Conservation (phyloP, 2,113 vertebrate genomes). For the Cyphomyrus discorhynchus region DNA sequence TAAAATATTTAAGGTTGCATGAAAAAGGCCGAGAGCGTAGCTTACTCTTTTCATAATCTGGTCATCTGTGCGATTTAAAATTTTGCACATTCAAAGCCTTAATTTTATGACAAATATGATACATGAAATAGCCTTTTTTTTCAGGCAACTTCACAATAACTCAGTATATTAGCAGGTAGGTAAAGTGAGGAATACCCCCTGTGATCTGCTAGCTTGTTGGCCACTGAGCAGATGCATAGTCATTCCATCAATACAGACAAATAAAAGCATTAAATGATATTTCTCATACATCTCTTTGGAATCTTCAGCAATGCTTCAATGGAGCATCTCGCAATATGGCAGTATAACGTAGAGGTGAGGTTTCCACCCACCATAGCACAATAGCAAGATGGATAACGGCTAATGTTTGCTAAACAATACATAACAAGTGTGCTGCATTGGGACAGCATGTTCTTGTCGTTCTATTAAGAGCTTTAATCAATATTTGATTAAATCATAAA, state of each 20-base stretch:
- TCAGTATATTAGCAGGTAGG: not conserved
- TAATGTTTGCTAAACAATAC: constrained; percentile 47
- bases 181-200: not conserved
- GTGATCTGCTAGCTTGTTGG: not conserved
- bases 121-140: not conserved
- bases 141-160: not conserved
- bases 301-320: not conserved
- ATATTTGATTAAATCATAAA: constrained; percentile 60
- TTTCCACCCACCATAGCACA: constrained; percentile 30
- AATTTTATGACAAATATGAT: not conserved
- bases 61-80: not conserved
- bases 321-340: constrained; percentile 37
- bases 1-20: not conserved
- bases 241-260: not conserved
- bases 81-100: not conserved
- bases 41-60: not conserved
- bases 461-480: constrained; percentile 52
- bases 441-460: constrained; percentile 46
- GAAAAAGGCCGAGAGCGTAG: not conserved
- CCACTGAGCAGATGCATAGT: not conserved
- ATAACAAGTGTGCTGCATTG: constrained; percentile 47
- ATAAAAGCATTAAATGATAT: not conserved
- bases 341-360: constrained; percentile 45
- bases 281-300: not conserved
- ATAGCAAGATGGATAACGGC: constrained; percentile 43